These are phyloP conservation scores for Platynereis dumerilii DNA, from an alignment of 2,888 invertebrate genomes.

Conservation along the genomic window DNA sequence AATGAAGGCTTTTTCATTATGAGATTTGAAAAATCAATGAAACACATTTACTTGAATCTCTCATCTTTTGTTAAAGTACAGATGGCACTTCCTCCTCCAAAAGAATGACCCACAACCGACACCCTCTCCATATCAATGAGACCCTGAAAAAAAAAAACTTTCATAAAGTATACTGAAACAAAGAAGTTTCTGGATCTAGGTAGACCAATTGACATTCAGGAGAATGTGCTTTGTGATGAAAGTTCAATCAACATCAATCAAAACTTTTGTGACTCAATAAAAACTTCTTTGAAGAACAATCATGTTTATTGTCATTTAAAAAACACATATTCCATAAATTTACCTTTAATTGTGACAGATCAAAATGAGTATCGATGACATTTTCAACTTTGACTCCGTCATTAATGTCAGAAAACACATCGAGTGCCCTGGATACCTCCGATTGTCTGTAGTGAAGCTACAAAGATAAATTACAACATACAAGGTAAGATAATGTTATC, in stretches of 20 bases:
- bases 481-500: no score
- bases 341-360: constrained; percentile 62
- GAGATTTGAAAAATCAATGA: neutral
- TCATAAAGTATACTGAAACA: no score
- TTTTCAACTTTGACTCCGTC: constrained; percentile 66
- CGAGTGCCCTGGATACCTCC: constrained; percentile 67
- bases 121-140: constrained; percentile 46
- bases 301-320: no score
- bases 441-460: constrained; percentile 62
- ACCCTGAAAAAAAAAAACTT: constrained; percentile 36
- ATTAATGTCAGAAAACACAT: constrained; percentile 67
- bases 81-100: constrained; percentile 72
- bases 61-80: constrained; percentile 67
- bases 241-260: no score
- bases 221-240: no score
- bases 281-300: no score
- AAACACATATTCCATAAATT: no score
- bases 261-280: no score
- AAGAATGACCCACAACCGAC: constrained; percentile 72
- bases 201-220: no score
- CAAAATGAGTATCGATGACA: constrained; percentile 62
- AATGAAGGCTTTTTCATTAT: neutral
- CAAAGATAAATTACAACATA: no score
- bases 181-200: no score
- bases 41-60: constrained; percentile 66